phyloP scores from a whole-genome alignment of 1,140 invertebrate species.

The Drosophila bocki region DNA sequence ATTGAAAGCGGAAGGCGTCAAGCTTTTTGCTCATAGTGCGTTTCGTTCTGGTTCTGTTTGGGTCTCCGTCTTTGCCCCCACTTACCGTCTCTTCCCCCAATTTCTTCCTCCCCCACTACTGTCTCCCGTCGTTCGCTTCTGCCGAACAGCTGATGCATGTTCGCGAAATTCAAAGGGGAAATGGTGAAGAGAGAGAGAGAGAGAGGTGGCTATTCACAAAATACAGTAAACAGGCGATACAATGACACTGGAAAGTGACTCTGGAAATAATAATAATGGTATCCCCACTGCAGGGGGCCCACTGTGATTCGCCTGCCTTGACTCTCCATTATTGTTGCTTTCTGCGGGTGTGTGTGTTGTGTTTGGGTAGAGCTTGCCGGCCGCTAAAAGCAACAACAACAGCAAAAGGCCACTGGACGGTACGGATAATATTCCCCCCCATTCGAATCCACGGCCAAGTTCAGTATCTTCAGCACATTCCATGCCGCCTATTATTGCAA shows the following conservation, averaged over 20 bases:
- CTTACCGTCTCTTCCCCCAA: neutral
- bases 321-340: constrained; percentile 15
- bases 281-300: neutral
- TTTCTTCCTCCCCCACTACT: neutral
- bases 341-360: constrained; percentile 7
- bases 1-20: constrained; percentile 6
- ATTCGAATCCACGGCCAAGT: constrained; percentile 72
- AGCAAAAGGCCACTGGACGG: constrained; percentile 11
- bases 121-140: constrained; percentile 15
- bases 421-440: constrained; percentile 24
- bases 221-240: constrained; percentile 16
- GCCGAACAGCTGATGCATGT: constrained; percentile 54
- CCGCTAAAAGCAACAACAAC: constrained; percentile 22
- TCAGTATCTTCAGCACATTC: constrained; percentile 81
- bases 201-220: constrained; percentile 1
- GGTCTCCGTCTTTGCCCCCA: constrained; percentile 3
- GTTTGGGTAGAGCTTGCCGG: constrained; percentile 22
- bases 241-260: constrained; percentile 1
- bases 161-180: constrained; percentile 12
- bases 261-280: neutral
- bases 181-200: neutral
- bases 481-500: constrained; percentile 68
- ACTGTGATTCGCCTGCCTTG: constrained; percentile 4
- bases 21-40: constrained; percentile 13
- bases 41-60: constrained; percentile 25